Conservation (phyloP, 2,797 vertebrate species). For the Phaenicophaeus curvirostris region DNA sequence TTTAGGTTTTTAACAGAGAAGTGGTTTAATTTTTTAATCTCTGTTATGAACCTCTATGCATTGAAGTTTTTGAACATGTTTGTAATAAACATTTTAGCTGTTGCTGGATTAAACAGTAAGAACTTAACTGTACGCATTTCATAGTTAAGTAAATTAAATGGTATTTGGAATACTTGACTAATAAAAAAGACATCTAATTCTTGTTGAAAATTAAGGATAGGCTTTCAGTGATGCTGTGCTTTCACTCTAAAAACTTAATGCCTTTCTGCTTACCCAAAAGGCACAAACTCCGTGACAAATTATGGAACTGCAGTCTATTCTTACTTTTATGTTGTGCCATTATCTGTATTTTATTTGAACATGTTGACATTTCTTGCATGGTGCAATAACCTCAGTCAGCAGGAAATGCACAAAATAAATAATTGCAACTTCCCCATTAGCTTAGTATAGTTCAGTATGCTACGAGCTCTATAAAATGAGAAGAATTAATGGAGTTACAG, state of each 20-base stretch:
- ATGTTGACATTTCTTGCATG: not conserved
- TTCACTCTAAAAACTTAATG: constrained; percentile 6
- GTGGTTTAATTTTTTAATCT: not conserved
- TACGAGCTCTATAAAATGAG: constrained; percentile 21
- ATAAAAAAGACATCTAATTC: constrained; percentile 16
- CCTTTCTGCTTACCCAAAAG: constrained; percentile 23
- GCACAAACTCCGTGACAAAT: not conserved
- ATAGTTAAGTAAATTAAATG: constrained; percentile 3
- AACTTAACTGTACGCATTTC: not conserved
- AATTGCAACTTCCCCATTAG: constrained; percentile 44
- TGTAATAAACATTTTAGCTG: not conserved
- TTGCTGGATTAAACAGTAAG: not conserved
- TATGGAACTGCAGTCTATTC: not conserved
- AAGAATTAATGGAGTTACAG: constrained; percentile 42
- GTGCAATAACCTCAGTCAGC: constrained; percentile 39
- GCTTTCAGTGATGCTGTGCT: not conserved
- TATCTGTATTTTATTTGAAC: constrained; percentile 28
- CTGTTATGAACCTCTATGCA: not conserved
- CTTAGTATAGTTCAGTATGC: not conserved
- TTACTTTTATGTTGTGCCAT: not conserved
- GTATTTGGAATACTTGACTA: constrained; percentile 4
- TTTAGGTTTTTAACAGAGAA: not conserved
- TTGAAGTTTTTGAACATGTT: not conserved
- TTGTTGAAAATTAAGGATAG: not conserved
- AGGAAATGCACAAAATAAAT: constrained; percentile 57